Conservation (phyloP, 2,888 invertebrate genomes). For the Silvanus unidentatus region DNA sequence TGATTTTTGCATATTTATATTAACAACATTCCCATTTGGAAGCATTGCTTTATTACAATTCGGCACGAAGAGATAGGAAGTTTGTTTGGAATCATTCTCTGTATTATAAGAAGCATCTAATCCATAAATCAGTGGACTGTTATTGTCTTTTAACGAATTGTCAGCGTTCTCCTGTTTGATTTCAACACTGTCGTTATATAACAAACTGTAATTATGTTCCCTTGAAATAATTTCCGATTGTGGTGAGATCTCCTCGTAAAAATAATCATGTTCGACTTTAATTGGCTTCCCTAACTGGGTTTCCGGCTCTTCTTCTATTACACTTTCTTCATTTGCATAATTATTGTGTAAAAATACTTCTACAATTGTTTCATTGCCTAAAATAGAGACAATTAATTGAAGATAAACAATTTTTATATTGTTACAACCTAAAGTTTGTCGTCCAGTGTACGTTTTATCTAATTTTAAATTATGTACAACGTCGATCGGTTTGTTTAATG, state of each 20-base stretch:
- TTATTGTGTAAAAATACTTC: conserved; percentile 60
- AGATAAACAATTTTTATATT: background rate
- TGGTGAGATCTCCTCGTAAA: background rate
- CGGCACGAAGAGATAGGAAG: background rate
- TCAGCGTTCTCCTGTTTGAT: background rate
- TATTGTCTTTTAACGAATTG: background rate
- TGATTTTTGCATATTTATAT: no score
- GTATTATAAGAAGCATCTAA: conserved; percentile 14
- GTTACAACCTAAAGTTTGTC: conserved; percentile 80
- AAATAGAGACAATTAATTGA: no score
- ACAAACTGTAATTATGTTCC: background rate
- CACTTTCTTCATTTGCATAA: conserved; percentile 5
- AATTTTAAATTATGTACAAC: conserved; percentile 74
- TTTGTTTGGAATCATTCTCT: background rate
- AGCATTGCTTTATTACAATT: no score
- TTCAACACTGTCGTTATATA: background rate
- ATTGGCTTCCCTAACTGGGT: no score
- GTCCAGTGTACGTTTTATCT: conserved; percentile 74
- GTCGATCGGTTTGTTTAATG: conserved; percentile 70
- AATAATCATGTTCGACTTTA: no score
- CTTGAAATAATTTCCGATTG: background rate
- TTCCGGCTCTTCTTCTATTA: conserved; percentile 8
- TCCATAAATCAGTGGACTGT: conserved; percentile 18
- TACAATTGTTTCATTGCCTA: conserved; percentile 74
- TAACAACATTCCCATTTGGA: no score